Percentiles rank a stretch among this genome's conserved stretches.
Conservation (phyloP, 2,797 vertebrate species). For the Molossus alvarezi region DNA sequence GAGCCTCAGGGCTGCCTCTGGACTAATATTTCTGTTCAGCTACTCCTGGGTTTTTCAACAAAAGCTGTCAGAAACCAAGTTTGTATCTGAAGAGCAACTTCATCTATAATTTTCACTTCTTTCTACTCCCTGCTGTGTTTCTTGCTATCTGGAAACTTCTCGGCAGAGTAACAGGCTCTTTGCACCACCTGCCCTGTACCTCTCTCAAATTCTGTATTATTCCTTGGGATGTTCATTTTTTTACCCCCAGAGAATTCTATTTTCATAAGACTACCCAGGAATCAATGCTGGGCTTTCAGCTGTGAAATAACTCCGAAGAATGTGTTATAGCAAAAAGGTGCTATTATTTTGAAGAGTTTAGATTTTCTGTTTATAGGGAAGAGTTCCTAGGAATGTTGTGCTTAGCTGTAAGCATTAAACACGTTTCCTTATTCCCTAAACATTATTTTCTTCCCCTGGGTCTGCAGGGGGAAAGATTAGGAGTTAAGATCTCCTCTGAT, state of each 20-base stretch:
- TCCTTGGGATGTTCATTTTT: neutral
- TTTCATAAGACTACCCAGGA: conserved; percentile 16
- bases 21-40: conserved; percentile 24
- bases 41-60: neutral
- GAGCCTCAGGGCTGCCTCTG: neutral
- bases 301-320: neutral
- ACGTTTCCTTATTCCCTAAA: conserved; percentile 4
- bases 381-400: neutral
- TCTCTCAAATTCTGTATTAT: conserved; percentile 28
- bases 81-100: conserved; percentile 13
- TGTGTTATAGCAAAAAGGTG: neutral
- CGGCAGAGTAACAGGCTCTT: neutral
- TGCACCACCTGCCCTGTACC: neutral
- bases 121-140: neutral
- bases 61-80: conserved; percentile 29
- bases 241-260: neutral
- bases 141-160: conserved; percentile 27
- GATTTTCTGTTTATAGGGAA: conserved; percentile 24
- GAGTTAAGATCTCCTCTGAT: neutral
- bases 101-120: neutral
- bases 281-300: neutral
- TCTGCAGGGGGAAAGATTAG: neutral
- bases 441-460: neutral
- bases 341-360: neutral
- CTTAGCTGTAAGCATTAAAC: conserved; percentile 15